A percentile compares a stretch with the other conserved stretches of the same genome.
Evolutionary conservation across 1,140 invertebrate genomes (phyloP).

Genomic region (Diachasmimorpha longicaudata): DNA sequence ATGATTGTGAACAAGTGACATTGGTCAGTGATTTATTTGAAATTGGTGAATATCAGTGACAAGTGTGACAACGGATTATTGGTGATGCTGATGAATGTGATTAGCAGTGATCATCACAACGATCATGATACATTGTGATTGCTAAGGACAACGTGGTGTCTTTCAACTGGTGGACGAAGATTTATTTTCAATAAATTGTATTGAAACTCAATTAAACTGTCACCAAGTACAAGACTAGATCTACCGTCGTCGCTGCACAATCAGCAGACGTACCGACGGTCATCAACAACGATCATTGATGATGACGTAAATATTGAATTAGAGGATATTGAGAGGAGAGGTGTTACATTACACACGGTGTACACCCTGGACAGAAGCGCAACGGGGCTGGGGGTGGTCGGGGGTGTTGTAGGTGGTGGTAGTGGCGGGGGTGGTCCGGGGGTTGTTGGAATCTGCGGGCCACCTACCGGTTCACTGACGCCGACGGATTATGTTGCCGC

Average conservation of each 20-base stretch:
- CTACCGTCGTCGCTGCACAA: conserved; percentile 27
- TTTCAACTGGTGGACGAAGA: too few relatives aligned
- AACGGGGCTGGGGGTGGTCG: conserved; percentile 60
- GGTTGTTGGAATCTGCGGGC: conserved; percentile 54
- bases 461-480: conserved; percentile 46
- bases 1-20: background rate
- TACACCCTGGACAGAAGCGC: conserved; percentile 62
- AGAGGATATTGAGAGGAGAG: conserved; percentile 29
- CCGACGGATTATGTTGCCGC: conserved; percentile 56
- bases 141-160: too few relatives aligned
- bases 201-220: conserved; percentile 15
- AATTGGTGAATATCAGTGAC: background rate
- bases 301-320: conserved; percentile 49
- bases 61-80: background rate
- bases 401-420: conserved; percentile 48
- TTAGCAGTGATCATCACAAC: background rate
- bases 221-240: conserved; percentile 29
- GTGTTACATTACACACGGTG: conserved; percentile 56
- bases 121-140: too few relatives aligned
- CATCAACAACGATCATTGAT: conserved; percentile 28
- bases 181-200: background rate
- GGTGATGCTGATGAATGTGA: background rate
- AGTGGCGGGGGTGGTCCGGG: conserved; percentile 43
- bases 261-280: conserved; percentile 33
- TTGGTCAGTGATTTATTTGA: background rate